Percentiles rank a stretch among this genome's conserved stretches.
Evolutionary conservation across 1,140 invertebrate genomes (phyloP).

Genomic region (Laupala kohalensis): DNA sequence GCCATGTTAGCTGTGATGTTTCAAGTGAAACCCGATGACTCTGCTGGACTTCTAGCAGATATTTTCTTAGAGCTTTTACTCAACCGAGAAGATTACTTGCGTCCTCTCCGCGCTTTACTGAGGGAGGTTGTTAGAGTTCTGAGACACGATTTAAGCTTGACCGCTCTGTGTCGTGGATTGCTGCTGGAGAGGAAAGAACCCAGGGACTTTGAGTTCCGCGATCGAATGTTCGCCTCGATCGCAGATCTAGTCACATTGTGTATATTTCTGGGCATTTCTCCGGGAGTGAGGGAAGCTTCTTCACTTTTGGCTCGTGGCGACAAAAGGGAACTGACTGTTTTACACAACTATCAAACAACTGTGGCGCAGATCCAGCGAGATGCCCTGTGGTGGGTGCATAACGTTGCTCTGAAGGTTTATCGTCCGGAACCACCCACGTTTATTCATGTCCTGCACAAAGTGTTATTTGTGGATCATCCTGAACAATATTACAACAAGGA

Average conservation of each 20-base stretch:
- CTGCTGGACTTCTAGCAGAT: slow-evolving; percentile 65
- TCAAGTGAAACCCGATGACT: slow-evolving; percentile 59
- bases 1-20: slow-evolving; percentile 74
- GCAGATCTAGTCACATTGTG: slow-evolving; percentile 75
- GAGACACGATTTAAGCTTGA: slow-evolving; percentile 64
- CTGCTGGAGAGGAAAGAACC: slow-evolving; percentile 46
- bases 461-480: slow-evolving; percentile 68
- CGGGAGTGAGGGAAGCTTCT: slow-evolving; percentile 59
- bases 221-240: slow-evolving; percentile 69
- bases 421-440: slow-evolving; percentile 58
- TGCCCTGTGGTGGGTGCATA: slow-evolving; percentile 73
- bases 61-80: slow-evolving; percentile 71
- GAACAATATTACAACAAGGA: slow-evolving; percentile 85
- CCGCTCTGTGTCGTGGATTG: slow-evolving; percentile 51
- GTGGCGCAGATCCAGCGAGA: slow-evolving; percentile 70
- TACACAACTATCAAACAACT: slow-evolving; percentile 51
- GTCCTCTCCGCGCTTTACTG: slow-evolving; percentile 66
- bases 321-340: slow-evolving; percentile 38
- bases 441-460: slow-evolving; percentile 68
- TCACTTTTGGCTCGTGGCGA: slow-evolving; percentile 42
- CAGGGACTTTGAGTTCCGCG: slow-evolving; percentile 46
- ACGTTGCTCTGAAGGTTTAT: slow-evolving; percentile 59
- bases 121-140: slow-evolving; percentile 79
- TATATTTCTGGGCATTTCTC: slow-evolving; percentile 66
- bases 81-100: slow-evolving; percentile 80